phyloP scores from a whole-genome alignment of 2,888 invertebrate genomes.

The Ashinkailepas kermadecensis region DNA sequence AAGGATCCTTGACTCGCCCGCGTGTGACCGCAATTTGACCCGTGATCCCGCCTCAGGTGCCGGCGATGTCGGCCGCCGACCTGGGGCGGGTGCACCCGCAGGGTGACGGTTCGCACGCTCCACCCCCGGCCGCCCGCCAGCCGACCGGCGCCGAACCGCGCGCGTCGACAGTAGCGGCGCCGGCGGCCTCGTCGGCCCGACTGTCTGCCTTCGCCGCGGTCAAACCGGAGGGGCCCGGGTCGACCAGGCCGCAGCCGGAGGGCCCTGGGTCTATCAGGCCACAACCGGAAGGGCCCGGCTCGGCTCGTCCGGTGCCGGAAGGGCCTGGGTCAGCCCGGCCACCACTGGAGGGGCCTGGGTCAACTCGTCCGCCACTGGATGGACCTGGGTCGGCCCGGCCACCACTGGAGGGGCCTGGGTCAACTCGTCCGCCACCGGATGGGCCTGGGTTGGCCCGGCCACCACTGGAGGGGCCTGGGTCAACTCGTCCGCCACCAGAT shows the following conservation, averaged over 20 bases:
- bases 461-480: not conserved
- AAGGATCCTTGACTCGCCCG: too few relatives aligned
- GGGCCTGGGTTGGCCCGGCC: too few relatives aligned
- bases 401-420: not conserved
- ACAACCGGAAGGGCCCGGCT: not conserved
- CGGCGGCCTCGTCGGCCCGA: not conserved
- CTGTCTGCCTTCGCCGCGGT: conserved; percentile 6
- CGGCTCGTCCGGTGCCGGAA: not conserved
- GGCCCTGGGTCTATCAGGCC: not conserved
- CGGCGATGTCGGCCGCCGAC: not conserved
- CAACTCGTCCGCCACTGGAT: not conserved
- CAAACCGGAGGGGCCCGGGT: not conserved
- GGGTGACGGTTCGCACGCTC: conserved; percentile 6
- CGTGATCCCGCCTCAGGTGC: not conserved
- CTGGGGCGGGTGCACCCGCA: not conserved
- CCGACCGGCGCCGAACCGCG: conserved; percentile 1
- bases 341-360: not conserved
- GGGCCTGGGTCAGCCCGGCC: too few relatives aligned
- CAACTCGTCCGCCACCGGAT: not conserved
- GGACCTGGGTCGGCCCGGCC: not conserved
- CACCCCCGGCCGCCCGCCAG: not conserved
- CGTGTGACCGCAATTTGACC: too few relatives aligned
- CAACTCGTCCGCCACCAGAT: not conserved
- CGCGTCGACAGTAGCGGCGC: not conserved
- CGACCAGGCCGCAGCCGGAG: not conserved